Percentiles rank a stretch among this genome's conserved stretches.
Conservation (phyloP, 2,888 invertebrate genomes). For the Mesorhabditis sp. region DNA sequence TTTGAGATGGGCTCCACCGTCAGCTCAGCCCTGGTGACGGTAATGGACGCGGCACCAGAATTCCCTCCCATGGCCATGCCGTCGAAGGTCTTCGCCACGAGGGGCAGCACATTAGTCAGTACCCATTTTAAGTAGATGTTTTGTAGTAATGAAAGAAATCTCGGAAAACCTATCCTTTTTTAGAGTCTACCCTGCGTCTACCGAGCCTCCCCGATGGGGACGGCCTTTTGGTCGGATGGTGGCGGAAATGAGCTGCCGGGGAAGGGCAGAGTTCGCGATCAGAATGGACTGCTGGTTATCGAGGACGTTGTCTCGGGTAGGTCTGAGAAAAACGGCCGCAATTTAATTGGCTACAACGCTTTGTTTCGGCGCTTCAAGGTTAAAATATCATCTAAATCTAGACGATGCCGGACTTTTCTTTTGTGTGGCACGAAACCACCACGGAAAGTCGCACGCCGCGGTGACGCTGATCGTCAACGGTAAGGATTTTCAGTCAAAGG, state of each 20-base stretch:
- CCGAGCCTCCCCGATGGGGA: conserved; percentile 43
- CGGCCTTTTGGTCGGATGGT: conserved; percentile 40
- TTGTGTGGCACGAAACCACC: conserved; percentile 47
- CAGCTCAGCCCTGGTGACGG: conserved; percentile 38
- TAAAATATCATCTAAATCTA: neutral
- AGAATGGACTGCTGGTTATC: conserved; percentile 31
- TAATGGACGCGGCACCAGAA: conserved; percentile 37
- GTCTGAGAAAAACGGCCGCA: too few species aligned
- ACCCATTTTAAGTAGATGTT: neutral
- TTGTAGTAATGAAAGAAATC: neutral
- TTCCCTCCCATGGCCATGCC: conserved; percentile 52
- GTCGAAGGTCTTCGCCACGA: conserved; percentile 38
- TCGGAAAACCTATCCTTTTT: conserved; percentile 8
- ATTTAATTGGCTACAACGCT: neutral
- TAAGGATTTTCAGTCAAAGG: conserved; percentile 13
- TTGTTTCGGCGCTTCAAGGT: conserved; percentile 3
- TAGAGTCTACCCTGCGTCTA: conserved; percentile 48
- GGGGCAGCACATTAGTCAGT: conserved; percentile 39
- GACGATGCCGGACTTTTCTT: conserved; percentile 50
- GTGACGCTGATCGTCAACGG: conserved; percentile 45
- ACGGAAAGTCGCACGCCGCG: conserved; percentile 44
- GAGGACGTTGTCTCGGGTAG: conserved; percentile 25
- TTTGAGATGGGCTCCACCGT: conserved; percentile 10
- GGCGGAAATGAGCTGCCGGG: conserved; percentile 25
- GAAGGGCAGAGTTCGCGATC: conserved; percentile 29